Percentiles rank a stretch among this genome's conserved stretches.
Evolutionary conservation across 2,797 vertebrate genomes (phyloP).

Genomic region (Crypturellus tataupa): DNA sequence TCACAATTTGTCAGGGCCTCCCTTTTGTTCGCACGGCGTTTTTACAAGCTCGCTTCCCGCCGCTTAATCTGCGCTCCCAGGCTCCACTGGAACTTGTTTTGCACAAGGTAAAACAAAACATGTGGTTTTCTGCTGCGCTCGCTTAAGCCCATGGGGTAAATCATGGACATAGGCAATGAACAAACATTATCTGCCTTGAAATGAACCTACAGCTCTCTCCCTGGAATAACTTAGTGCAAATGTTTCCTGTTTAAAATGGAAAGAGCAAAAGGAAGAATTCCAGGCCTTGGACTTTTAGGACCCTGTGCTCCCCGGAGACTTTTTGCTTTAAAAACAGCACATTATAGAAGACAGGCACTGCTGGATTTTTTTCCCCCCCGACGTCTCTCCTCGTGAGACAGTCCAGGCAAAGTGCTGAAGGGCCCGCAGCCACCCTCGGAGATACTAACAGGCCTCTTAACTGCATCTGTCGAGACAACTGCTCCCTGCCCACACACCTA

Average conservation of each 20-base stretch:
- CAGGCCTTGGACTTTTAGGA: conserved; percentile 83
- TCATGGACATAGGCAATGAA: conserved; percentile 81
- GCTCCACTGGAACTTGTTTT: conserved; percentile 73
- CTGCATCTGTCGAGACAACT: not conserved
- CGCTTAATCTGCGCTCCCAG: conserved; percentile 64
- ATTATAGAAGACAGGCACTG: conserved; percentile 82
- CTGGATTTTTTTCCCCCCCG: not conserved
- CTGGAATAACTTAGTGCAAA: conserved; percentile 82
- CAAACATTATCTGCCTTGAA: conserved; percentile 85
- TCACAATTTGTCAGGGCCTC: conserved; percentile 10
- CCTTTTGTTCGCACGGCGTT: conserved; percentile 48
- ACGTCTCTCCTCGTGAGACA: conserved; percentile 66
- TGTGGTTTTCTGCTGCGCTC: conserved; percentile 79
- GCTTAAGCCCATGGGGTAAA: conserved; percentile 81
- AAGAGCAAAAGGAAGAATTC: conserved; percentile 83
- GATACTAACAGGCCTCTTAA: conserved; percentile 23
- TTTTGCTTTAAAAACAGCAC: conserved; percentile 81
- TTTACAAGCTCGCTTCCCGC: conserved; percentile 50
- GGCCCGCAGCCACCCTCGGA: conserved; percentile 71
- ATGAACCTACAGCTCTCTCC: conserved; percentile 79
- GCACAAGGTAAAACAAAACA: conserved; percentile 76
- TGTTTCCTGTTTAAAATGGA: conserved; percentile 87
- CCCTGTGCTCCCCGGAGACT: conserved; percentile 75
- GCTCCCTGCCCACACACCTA: conserved; percentile 51
- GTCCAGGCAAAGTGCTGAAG: conserved; percentile 81